Base-by-base conservation (phyloP, 2,113 vertebrate genomes). In the Dendrocopos noguchii region DNA sequence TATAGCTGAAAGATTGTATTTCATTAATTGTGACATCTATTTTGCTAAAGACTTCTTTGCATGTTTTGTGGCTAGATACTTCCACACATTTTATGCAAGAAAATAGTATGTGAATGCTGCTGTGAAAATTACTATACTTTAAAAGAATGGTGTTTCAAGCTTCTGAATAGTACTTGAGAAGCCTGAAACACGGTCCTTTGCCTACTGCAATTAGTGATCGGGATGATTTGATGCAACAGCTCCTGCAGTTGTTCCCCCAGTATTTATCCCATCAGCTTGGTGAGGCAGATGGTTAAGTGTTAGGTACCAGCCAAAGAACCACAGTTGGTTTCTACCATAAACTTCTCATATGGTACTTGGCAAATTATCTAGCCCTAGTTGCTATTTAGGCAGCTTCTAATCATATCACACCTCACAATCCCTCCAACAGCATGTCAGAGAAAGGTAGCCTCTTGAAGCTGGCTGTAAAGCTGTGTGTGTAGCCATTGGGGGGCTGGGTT, bases 271-370 rank as follows among this genome's bases (percentile, higher is more conserved):
- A 0, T 60, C 91, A 83, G 33, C 61, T 34, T 53, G 42, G 76
- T 0, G 1, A 67, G 80, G 85, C 85, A 95, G 90, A 93, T 88
- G 90, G 90, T 65, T 92, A 86, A 77, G 90, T 1, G 0, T 34
- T 44, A 86, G 68, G 88, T 44, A 83, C 19, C 76, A 78, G 85
- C 80, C 94, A 95, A 91, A 93, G 42, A 88, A 72, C 20, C 80
- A 75, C 61, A 77, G 84, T 31, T 60, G 65, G 60, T 24, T 96
- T 93, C 72, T 80, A 56, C 71, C 72, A 88, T 60, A 66, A 63
- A 85, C 72, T 77, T 87, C 67, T 91, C 93, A 88, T 13, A 3
- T 27, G 42, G 47, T 61, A 86, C 78, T 72, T 66, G 79, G 67
- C 90, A 95, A 90, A 83, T 71, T 67, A 53, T 21, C 46, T 33